Evolutionary conservation across 2,113 vertebrate genomes (phyloP).

Genomic region (Melanerpes formicivorus): DNA sequence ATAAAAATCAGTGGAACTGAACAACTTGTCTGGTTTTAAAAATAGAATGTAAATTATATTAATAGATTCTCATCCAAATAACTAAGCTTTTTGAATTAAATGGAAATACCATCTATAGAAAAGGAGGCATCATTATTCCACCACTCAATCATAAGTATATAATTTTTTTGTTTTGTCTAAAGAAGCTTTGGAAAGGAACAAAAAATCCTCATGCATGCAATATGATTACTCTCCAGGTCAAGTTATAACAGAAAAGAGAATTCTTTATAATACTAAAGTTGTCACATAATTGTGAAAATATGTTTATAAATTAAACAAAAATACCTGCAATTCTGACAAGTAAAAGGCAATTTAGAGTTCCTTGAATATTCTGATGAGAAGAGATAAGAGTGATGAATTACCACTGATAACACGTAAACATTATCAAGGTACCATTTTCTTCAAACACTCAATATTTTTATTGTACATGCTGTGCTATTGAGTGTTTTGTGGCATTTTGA

Average conservation of each 20-base stretch:
- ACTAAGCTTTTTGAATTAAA: background rate
- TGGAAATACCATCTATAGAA: background rate
- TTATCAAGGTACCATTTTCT: conserved; percentile 36
- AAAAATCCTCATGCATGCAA: background rate
- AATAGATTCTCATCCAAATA: background rate
- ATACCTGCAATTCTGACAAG: background rate
- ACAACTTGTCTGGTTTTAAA: background rate
- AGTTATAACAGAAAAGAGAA: background rate
- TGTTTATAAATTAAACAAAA: conserved; percentile 2
- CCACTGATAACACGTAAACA: conserved; percentile 36
- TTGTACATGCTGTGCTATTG: background rate
- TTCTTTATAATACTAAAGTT: background rate
- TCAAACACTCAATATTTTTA: conserved; percentile 37
- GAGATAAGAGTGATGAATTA: conserved; percentile 61
- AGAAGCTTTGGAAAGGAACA: background rate
- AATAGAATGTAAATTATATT: background rate
- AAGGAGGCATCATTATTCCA: background rate
- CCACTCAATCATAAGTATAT: background rate
- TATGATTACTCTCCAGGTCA: background rate
- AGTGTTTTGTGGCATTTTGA: background rate
- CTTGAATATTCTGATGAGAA: conserved; percentile 5
- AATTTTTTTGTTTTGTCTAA: background rate
- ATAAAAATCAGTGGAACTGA: background rate
- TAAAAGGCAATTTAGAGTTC: background rate
- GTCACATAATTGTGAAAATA: conserved; percentile 10